A percentile compares a stretch with the other conserved stretches of the same genome.
phyloP scores from a whole-genome alignment of 2,797 vertebrate genomes.

The Todus mexicanus region DNA sequence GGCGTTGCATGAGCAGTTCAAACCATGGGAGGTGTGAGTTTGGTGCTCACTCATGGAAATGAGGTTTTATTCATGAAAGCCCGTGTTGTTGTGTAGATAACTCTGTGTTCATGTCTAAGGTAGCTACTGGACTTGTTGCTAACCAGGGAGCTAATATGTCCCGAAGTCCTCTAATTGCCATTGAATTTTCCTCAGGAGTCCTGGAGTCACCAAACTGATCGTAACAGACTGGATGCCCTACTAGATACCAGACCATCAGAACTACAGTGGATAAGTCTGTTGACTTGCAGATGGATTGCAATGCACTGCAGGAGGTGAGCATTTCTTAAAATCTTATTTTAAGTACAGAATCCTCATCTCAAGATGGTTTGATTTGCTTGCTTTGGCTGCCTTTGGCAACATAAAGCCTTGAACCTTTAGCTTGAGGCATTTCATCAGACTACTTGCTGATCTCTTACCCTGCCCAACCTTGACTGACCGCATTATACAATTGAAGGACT shows the following conservation, averaged over 20 bases:
- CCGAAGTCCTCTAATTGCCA: not conserved
- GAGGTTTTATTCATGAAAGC: not conserved
- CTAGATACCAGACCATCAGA: not conserved
- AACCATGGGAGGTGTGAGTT: not conserved
- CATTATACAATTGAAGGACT: not conserved
- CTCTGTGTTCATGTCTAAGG: not conserved
- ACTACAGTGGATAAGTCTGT: not conserved
- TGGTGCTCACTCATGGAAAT: not conserved
- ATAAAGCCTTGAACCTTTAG: not conserved
- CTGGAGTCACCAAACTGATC: not conserved
- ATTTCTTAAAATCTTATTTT: not conserved
- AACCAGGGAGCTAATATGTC: not conserved
- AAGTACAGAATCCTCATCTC: not conserved
- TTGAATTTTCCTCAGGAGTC: not conserved
- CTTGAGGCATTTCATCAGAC: not conserved
- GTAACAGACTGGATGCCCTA: not conserved
- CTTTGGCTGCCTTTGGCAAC: not conserved
- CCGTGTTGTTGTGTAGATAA: rapidly evolving
- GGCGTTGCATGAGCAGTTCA: not conserved
- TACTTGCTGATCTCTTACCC: not conserved
- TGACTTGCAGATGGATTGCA: not conserved
- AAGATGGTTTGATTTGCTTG: not conserved
- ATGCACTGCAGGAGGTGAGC: not conserved
- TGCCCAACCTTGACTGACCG: not conserved
- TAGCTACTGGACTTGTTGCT: not conserved